phyloP scores from a whole-genome alignment of 2,797 vertebrate species.

The Carcharodon carcharias region DNA sequence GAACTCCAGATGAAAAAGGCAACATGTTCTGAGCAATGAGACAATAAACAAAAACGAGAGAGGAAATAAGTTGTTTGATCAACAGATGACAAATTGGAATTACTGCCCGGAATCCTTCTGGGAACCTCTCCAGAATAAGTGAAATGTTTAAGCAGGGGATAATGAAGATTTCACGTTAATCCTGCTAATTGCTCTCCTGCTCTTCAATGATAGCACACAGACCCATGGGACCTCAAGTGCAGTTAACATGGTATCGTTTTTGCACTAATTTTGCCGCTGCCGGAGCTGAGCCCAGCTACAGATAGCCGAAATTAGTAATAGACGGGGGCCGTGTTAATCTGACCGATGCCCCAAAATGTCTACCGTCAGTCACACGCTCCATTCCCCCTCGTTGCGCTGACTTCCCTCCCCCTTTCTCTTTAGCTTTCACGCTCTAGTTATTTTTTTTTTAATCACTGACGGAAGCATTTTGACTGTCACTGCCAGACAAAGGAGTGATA shows the following conservation, averaged over 20 bases:
- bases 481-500: conserved; percentile 73
- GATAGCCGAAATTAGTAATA: conserved; percentile 80
- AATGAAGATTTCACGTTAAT: conserved; percentile 44
- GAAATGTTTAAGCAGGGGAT: conserved; percentile 37
- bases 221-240: conserved; percentile 74
- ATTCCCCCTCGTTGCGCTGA: conserved; percentile 48
- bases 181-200: conserved; percentile 44
- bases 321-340: conserved; percentile 69
- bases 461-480: conserved; percentile 69
- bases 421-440: not conserved
- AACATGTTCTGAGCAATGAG: conserved; percentile 50
- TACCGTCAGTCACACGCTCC: conserved; percentile 51
- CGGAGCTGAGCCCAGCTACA: conserved; percentile 57
- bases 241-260: conserved; percentile 69
- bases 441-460: conserved; percentile 54
- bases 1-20: not conserved
- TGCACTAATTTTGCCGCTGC: conserved; percentile 82
- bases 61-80: not conserved
- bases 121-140: not conserved
- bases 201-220: conserved; percentile 58
- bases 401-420: conserved; percentile 45
- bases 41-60: not conserved
- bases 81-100: not conserved
- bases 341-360: conserved; percentile 96
- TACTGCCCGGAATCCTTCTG: not conserved